Percentiles rank a stretch among this genome's conserved stretches.
Conservation (phyloP, 2,888 invertebrate genomes). For the Dryobota labecula region DNA sequence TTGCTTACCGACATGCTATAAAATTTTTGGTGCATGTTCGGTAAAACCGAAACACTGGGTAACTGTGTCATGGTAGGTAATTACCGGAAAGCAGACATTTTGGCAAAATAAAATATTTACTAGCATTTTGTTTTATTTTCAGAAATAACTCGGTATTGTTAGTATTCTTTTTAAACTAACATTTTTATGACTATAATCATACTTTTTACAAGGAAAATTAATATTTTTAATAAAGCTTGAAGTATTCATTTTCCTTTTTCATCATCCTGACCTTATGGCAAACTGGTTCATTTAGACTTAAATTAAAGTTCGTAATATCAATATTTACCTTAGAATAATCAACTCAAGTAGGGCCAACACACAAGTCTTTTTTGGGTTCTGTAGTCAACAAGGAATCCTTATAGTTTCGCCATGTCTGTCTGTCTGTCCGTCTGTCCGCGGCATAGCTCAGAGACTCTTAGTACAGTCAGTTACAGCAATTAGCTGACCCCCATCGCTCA, state of each 20-base stretch:
- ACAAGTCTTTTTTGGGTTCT: too few species aligned
- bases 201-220: background rate
- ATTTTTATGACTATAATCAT: background rate
- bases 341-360: too few species aligned
- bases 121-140: conserved; percentile 4
- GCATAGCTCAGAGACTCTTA: too few species aligned
- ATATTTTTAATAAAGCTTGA: background rate
- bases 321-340: too few species aligned
- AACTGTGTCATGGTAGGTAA: conserved; percentile 32
- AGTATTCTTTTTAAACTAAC: background rate
- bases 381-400: too few species aligned
- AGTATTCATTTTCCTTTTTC: too few species aligned
- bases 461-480: too few species aligned
- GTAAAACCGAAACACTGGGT: conserved; percentile 24
- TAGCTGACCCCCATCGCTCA: too few species aligned
- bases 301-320: background rate
- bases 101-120: conserved; percentile 15
- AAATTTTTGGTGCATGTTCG: conserved; percentile 53
- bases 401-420: too few species aligned
- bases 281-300: background rate
- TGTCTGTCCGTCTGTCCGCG: too few species aligned
- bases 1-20: conserved; percentile 34
- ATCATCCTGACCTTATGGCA: background rate
- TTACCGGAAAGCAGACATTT: conserved; percentile 23
- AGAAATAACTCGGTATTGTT: background rate